phyloP scores from a whole-genome alignment of 2,888 invertebrate species.

The Trachelus tabidus region DNA sequence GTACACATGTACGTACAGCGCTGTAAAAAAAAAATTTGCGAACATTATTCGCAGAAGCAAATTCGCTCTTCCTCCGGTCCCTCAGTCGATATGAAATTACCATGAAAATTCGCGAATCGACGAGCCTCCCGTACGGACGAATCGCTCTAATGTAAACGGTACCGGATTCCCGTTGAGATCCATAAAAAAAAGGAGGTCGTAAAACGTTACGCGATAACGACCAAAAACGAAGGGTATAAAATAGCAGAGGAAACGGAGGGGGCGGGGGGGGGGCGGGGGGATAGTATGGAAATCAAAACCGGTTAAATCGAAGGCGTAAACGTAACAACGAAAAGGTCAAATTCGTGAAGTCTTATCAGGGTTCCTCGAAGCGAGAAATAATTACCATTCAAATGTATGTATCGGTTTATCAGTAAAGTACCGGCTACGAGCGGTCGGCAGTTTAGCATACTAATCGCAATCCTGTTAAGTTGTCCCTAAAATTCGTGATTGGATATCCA shows the following conservation, averaged over 20 bases:
- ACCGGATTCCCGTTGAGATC: neutral
- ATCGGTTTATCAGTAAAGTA: slow-evolving; percentile 40
- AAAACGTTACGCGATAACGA: neutral
- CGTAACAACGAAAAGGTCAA: neutral
- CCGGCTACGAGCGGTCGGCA: slow-evolving; percentile 11
- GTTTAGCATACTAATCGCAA: slow-evolving; percentile 48
- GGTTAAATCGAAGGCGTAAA: neutral
- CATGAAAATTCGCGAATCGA: neutral
- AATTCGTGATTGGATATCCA: neutral
- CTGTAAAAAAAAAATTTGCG: too few species aligned
- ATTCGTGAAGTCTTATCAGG: slow-evolving; percentile 32
- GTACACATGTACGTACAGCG: too few species aligned
- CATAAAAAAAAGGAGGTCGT: neutral
- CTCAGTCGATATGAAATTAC: neutral
- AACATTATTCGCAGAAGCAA: too few species aligned
- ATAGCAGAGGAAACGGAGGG: too few species aligned
- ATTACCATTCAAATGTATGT: slow-evolving; percentile 51
- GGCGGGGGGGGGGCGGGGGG: too few species aligned
- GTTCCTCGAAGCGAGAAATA: slow-evolving; percentile 37
- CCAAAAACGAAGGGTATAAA: neutral
- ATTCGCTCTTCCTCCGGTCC: too few species aligned
- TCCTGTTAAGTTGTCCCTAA: neutral
- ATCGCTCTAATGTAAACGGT: neutral
- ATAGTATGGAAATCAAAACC: neutral
- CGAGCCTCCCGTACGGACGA: neutral